Percentiles rank a stretch among this genome's conserved stretches.
These are phyloP conservation scores for Urocyon cinereoargenteus DNA, from an alignment of 2,797 vertebrate genomes.

Conservation along the genomic window DNA sequence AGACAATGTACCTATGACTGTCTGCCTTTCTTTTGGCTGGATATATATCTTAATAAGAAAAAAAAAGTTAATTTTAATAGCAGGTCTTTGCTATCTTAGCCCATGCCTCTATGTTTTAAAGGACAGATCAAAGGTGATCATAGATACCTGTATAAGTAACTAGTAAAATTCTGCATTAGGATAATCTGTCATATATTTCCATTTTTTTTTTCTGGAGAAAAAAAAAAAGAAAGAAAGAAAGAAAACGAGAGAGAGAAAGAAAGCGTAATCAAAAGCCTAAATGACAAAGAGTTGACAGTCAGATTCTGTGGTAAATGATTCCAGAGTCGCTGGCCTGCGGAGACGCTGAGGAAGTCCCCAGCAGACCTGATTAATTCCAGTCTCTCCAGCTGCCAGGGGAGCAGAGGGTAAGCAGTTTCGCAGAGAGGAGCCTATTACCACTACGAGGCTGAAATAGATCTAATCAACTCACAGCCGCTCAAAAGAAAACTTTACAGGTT, in stretches of 20 bases:
- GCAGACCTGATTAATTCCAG: slow-evolving; percentile 99
- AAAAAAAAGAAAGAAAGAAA: slow-evolving; percentile 78
- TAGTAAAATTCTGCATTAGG: slow-evolving; percentile 92
- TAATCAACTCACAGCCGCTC: slow-evolving; percentile 97
- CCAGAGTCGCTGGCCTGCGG: slow-evolving; percentile 97
- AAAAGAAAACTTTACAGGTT: slow-evolving; percentile 96
- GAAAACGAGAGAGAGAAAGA: slow-evolving; percentile 86
- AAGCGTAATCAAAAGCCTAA: slow-evolving; percentile 98
- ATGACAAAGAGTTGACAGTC: slow-evolving; percentile 99
- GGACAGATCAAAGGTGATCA: slow-evolving; percentile 91
- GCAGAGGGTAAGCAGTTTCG: slow-evolving; percentile 96
- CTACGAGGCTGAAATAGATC: slow-evolving; percentile 96
- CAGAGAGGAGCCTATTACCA: slow-evolving; percentile 99
- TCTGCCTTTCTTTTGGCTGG: slow-evolving; percentile 84
- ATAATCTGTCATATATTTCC: slow-evolving; percentile 96
- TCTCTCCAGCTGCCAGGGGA: slow-evolving; percentile 96
- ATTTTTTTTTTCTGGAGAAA: slow-evolving; percentile 81
- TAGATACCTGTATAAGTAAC: slow-evolving; percentile 91
- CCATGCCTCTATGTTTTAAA: slow-evolving; percentile 86
- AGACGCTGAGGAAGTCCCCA: slow-evolving; percentile 97
- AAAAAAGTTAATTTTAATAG: slow-evolving; percentile 86
- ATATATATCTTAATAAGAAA: slow-evolving; percentile 87
- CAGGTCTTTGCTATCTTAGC: slow-evolving; percentile 74
- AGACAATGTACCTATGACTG: slow-evolving; percentile 61
- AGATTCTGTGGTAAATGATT: slow-evolving; percentile 99